These are phyloP conservation scores for Oriolus oriolus DNA, from an alignment of 2,113 vertebrate species.

Conservation along the genomic window DNA sequence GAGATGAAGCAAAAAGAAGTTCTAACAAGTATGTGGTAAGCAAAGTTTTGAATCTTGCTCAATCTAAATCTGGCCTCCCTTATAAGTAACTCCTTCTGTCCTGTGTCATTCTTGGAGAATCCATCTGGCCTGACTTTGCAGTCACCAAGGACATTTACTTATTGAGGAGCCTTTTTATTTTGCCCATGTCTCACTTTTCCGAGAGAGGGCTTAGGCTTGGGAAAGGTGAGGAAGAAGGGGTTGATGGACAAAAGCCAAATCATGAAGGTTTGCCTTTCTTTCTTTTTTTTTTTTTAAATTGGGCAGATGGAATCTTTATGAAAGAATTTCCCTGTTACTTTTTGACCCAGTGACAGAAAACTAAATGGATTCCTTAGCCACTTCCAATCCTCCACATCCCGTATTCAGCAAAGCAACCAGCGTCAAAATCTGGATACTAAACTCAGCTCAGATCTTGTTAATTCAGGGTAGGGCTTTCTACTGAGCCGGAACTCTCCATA, in stretches of 20 bases:
- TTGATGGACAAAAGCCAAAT: background rate
- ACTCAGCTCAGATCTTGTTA: background rate
- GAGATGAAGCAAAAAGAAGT: background rate
- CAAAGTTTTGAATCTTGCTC: background rate
- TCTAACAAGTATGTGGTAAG: background rate
- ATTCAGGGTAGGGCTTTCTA: background rate
- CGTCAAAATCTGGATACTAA: background rate
- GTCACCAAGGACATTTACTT: background rate
- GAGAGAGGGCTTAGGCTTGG: background rate
- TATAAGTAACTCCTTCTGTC: background rate
- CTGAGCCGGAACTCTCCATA: background rate
- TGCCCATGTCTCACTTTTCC: background rate
- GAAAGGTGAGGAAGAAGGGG: background rate
- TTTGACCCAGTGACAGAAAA: background rate
- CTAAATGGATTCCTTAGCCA: background rate
- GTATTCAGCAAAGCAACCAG: background rate
- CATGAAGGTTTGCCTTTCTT: background rate
- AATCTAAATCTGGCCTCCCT: background rate
- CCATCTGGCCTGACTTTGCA: background rate
- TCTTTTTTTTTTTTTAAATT: background rate
- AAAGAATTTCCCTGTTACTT: background rate
- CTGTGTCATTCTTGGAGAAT: background rate
- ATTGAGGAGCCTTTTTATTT: background rate
- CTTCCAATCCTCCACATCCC: background rate
- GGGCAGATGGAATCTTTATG: background rate